Evolutionary conservation across 2,797 vertebrate species (phyloP), one percentile per base, ranked within the genome.

Genomic region (Ctenopoma multispine): DNA sequence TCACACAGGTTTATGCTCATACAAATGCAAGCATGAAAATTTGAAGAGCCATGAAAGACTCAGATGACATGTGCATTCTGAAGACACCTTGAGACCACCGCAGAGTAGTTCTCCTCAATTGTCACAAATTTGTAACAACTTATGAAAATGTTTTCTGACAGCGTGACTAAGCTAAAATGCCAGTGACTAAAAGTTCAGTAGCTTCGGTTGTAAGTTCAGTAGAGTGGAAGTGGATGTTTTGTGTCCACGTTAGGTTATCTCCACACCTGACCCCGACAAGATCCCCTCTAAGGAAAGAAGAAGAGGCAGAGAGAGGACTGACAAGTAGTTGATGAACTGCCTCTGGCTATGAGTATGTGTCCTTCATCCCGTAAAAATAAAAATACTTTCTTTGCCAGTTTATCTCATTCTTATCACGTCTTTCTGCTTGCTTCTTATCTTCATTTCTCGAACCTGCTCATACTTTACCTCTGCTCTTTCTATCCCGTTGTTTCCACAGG

Each of bases 311-410:
- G 72, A 44, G 69, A 68, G 54, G 59, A 40, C 65, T 90, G 87
- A 84, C 87, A 86, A 73, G 70, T 57, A 74, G 73, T 49, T 92
- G 87, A 92, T 84, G 73, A 92, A 90, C 77, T 76, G 86, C 87
- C 88, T 75, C 61, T 79, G 86, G 82, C 84, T 82, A 73, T 21
- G 36, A 78, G 40, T 85, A 60, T 84, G 83, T 86, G 80, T 82
- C 83, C 75, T 90, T 66, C 73, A 74, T 82, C 66, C 76, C 83
- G 79, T 88, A 70, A 79, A 87, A 88, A 90, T 87, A 86, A 86
- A 85, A 83, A 69, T 55, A 59, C 55, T 48, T 73, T 72, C 53
- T 68, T 85, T 65, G 73, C 57, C 51, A 69, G 72, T 81, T 85
- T 63, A 81, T 80, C 67, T 77, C 49, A 61, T 65, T 57, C 40